These are phyloP conservation scores for Sminthurides aquaticus DNA, from an alignment of 2,888 invertebrate species.

Conservation along the genomic window DNA sequence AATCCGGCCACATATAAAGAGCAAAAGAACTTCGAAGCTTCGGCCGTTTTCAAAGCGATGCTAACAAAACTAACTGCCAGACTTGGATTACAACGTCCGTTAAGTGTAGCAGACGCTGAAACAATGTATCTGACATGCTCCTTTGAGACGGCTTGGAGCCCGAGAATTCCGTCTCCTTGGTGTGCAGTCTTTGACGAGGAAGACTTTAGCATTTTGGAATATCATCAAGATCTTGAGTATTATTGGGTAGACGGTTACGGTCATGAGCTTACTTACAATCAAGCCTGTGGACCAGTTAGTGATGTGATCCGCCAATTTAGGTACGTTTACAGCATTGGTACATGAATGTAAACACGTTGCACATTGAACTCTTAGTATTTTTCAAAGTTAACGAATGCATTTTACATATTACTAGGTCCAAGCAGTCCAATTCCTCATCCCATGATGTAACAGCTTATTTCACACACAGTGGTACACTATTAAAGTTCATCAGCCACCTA, in stretches of 20 bases:
- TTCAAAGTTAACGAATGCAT: no score
- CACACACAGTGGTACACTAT: conserved; percentile 71
- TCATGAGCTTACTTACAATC: conserved; percentile 61
- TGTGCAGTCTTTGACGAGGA: conserved; percentile 62
- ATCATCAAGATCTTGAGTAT: conserved; percentile 66
- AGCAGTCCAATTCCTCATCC: background rate
- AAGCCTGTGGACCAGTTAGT: conserved; percentile 66
- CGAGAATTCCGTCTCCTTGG: conserved; percentile 64
- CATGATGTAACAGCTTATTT: conserved; percentile 52
- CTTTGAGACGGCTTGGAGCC: conserved; percentile 71
- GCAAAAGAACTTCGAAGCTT: conserved; percentile 37
- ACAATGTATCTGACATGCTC: conserved; percentile 65
- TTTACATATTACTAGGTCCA: no score
- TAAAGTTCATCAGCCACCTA: conserved; percentile 66
- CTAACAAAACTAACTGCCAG: conserved; percentile 53
- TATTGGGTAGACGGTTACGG: conserved; percentile 81
- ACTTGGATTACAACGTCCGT: conserved; percentile 54
- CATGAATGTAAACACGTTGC: background rate
- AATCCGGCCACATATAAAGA: conserved; percentile 43
- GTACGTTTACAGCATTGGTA: no score
- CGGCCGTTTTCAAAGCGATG: conserved; percentile 20
- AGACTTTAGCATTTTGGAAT: conserved; percentile 58
- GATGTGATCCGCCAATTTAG: conserved; percentile 63
- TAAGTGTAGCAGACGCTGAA: conserved; percentile 46
- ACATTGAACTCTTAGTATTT: no score